Evolutionary conservation across 2,888 invertebrate genomes (phyloP), one percentile per base, ranked within the genome.

Genomic region (Rhorus exstirpatorius): DNA sequence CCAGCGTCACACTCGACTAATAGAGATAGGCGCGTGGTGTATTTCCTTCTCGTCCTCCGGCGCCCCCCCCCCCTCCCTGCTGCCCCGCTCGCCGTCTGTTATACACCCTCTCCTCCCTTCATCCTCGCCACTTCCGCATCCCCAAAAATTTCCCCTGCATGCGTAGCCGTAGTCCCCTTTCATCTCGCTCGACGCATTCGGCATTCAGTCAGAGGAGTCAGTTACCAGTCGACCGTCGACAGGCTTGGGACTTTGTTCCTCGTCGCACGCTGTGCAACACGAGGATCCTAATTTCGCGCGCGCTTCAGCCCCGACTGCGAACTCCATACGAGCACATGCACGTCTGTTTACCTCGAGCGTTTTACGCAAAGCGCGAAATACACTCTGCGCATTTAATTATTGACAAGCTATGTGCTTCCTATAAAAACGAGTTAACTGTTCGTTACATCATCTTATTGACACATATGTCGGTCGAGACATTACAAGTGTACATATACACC

Each of bases 121-220:
- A 81, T 86, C 79, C 86, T 74, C 86, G 75, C 84, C 85, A 85
- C 85, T 88, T 87, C 88, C 84, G 86, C 86, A 84, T 85, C 84
- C 85, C 88, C 90, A 87, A 90, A 91, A 91, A 90, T 91, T 92
- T 92, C 92, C 92, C 92, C 92, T 91, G 91, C 91, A 90, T 92
- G 92, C 92, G 91, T 92, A 88, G 87, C 88, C 87, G 86, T 85
- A 87, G 86, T 90, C 91, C 91, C 90, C 91, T 91, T 91, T 91
- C 90, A 88, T 91, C 90, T 90, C 88, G 87, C 89, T 86, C 88
- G 89, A 91, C 91, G 91, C 92, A 92, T 91, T 90, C 91, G 88
- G 89, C 89, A 92, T 90, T 92, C 91, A 91, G 89, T 91, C 90
- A 90, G 89, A 84, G 85, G 88, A 92, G 90, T 92, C 92, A 93